These are phyloP conservation scores for Poeciliopsis gracilis DNA, from an alignment of 2,797 vertebrate species.

Conservation along the genomic window DNA sequence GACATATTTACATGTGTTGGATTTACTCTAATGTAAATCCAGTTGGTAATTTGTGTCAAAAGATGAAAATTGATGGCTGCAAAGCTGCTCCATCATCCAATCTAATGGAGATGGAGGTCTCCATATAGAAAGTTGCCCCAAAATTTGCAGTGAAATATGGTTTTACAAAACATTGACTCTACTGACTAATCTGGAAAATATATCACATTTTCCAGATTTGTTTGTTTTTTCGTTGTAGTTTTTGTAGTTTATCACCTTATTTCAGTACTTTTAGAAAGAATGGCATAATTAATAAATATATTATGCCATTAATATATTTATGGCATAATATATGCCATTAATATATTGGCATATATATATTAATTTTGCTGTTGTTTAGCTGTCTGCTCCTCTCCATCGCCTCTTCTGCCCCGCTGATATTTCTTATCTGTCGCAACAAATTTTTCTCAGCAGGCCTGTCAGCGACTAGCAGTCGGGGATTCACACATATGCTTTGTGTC, in stretches of 20 bases:
- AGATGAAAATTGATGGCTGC: not conserved
- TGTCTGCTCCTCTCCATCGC: conserved; percentile 18
- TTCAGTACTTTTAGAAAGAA: conserved; percentile 14
- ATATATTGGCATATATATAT: conserved; percentile 4
- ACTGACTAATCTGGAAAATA: not conserved
- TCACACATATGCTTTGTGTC: conserved; percentile 71
- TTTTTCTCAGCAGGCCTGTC: conserved; percentile 61
- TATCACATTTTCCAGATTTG: not conserved
- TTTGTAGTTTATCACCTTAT: too few species aligned
- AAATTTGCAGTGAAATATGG: not conserved
- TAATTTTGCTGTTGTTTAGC: conserved; percentile 16
- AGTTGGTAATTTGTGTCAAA: not conserved
- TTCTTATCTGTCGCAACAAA: conserved; percentile 71
- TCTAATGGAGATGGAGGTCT: not conserved
- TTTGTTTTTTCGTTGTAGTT: not conserved
- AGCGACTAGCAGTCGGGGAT: conserved; percentile 44
- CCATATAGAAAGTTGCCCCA: not conserved
- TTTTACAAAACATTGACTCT: not conserved
- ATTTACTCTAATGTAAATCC: not conserved
- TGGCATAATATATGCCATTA: too few species aligned
- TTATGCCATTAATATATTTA: conserved; percentile 6
- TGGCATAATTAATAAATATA: conserved; percentile 16
- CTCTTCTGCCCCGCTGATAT: conserved; percentile 54
- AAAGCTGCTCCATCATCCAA: not conserved
- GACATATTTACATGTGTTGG: too few species aligned